These are phyloP conservation scores for Hyposoter didymator DNA, from an alignment of 2,888 invertebrate genomes.

Conservation along the genomic window DNA sequence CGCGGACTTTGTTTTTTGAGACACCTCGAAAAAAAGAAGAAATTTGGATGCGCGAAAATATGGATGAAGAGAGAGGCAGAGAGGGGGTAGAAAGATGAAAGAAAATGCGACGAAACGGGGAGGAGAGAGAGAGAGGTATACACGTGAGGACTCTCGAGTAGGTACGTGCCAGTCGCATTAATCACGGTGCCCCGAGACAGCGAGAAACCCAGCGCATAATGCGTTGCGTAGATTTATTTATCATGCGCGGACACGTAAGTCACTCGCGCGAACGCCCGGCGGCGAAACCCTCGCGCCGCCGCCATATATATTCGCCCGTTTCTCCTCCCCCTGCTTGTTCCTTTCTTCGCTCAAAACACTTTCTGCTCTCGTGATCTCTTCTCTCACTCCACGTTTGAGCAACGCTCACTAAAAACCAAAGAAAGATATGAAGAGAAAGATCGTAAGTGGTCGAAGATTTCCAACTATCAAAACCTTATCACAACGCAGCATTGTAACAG, in stretches of 20 bases:
- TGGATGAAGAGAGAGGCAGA: constrained; percentile 43
- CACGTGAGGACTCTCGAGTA: constrained; percentile 31
- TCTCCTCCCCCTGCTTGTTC: background rate
- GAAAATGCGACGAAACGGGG: constrained; percentile 20
- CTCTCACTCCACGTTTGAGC: constrained; percentile 25
- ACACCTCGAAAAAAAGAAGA: background rate
- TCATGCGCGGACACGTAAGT: constrained; percentile 80
- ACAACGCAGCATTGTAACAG: background rate
- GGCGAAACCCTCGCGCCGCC: constrained; percentile 68
- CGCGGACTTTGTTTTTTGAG: background rate
- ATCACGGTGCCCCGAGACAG: constrained; percentile 76
- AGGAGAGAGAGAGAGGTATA: constrained; percentile 41
- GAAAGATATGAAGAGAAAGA: background rate
- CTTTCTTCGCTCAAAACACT: constrained; percentile 27
- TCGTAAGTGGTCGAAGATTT: constrained; percentile 14
- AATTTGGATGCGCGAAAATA: constrained; percentile 13
- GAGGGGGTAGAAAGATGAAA: constrained; percentile 44
- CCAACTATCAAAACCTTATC: background rate
- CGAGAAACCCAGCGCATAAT: constrained; percentile 77
- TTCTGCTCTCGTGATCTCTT: constrained; percentile 28
- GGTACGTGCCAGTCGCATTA: constrained; percentile 75
- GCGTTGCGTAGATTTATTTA: constrained; percentile 81
- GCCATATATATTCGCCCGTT: constrained; percentile 49
- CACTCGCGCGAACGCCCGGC: constrained; percentile 74
- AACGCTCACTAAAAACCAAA: constrained; percentile 30